A percentile compares a stretch with the other conserved stretches of the same genome.
phyloP scores from a whole-genome alignment of 2,113 vertebrate species.

The Thomomys bottae region DNA sequence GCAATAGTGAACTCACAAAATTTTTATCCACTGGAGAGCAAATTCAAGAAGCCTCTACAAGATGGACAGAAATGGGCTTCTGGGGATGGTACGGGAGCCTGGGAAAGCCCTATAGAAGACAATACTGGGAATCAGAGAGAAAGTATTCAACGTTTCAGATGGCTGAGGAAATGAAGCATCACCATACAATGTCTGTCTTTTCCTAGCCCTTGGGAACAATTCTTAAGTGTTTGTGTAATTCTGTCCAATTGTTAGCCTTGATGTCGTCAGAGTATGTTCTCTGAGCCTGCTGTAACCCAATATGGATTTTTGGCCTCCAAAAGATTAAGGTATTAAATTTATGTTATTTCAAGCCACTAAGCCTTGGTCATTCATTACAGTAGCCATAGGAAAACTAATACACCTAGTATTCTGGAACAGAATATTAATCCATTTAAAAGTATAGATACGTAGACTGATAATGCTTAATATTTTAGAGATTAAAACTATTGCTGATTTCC shows the following conservation, averaged over 20 bases:
- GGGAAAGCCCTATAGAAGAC: background rate
- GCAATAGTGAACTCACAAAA: slow-evolving; percentile 27
- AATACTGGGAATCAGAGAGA: slow-evolving; percentile 11
- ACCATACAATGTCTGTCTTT: background rate
- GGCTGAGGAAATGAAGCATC: background rate
- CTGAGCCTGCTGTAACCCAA: background rate
- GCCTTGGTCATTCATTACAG: background rate
- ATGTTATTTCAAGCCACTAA: background rate
- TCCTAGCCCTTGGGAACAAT: too few species aligned
- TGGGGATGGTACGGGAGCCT: background rate
- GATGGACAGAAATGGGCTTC: background rate
- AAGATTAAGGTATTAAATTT: background rate
- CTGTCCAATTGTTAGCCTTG: too few species aligned
- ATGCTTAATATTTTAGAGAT: background rate
- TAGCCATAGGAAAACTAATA: background rate
- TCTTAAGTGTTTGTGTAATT: too few species aligned
- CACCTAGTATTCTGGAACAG: background rate
- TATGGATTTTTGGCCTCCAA: background rate
- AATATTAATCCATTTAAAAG: background rate
- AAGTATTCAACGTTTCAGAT: background rate
- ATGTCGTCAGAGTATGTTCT: background rate
- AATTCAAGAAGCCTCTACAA: background rate
- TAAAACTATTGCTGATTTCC: background rate
- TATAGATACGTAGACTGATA: background rate
- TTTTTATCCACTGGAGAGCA: background rate